A percentile compares a stretch with the other conserved stretches of the same genome.
Conservation (phyloP, 2,797 vertebrate genomes). For the Hippoglossus hippoglossus region DNA sequence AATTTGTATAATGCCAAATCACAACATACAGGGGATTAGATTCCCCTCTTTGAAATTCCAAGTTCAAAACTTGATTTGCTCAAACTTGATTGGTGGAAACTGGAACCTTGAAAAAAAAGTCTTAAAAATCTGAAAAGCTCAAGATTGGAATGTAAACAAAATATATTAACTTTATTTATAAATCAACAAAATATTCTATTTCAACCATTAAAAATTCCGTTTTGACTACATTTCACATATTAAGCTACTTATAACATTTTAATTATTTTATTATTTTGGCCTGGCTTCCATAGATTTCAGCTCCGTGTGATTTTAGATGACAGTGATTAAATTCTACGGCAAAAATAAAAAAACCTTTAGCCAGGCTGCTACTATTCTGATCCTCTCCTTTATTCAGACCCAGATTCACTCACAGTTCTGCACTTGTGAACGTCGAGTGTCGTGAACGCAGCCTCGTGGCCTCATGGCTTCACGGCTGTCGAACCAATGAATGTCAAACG, state of each 20-base stretch:
- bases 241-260: too few relatives aligned
- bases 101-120: not conserved
- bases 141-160: not conserved
- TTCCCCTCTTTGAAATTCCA: too few relatives aligned
- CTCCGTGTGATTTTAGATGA: too few relatives aligned
- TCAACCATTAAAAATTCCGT: not conserved
- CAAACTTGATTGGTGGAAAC: not conserved
- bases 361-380: not conserved
- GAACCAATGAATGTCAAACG: conserved; percentile 4
- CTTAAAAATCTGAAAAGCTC: too few relatives aligned
- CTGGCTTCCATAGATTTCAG: too few relatives aligned
- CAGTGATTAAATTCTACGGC: too few relatives aligned
- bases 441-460: conserved; percentile 5
- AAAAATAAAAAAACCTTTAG: too few relatives aligned
- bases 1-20: too few relatives aligned
- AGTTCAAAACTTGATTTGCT: too few relatives aligned
- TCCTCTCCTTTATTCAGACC: not conserved
- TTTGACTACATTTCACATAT: not conserved
- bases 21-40: too few relatives aligned
- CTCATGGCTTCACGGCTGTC: conserved; percentile 23
- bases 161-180: not conserved
- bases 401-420: conserved; percentile 2
- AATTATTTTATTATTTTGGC: not conserved
- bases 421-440: conserved; percentile 17
- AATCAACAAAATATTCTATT: not conserved